These are phyloP conservation scores for Falco cherrug DNA, from an alignment of 2,797 vertebrate genomes.

Conservation along the genomic window DNA sequence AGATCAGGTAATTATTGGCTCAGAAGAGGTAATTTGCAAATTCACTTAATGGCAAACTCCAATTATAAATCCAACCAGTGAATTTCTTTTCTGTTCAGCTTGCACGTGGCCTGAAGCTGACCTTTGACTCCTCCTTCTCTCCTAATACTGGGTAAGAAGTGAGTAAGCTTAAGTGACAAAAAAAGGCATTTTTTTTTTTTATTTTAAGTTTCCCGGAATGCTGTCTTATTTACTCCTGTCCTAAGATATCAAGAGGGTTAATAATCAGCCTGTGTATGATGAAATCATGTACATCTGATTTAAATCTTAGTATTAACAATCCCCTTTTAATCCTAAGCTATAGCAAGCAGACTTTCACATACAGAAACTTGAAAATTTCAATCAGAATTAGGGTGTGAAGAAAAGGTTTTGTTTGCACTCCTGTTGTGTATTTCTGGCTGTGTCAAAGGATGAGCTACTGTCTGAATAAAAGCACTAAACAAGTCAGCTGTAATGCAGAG, in stretches of 20 bases:
- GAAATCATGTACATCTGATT: neutral
- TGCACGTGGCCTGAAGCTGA: slow-evolving; percentile 92
- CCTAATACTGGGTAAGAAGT: slow-evolving; percentile 94
- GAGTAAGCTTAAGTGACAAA: neutral
- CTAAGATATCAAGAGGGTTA: neutral
- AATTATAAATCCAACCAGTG: slow-evolving; percentile 34
- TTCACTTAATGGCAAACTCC: neutral
- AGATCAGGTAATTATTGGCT: slow-evolving; percentile 81
- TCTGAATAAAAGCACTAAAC: neutral
- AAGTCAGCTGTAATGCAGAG: neutral
- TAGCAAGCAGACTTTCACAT: neutral
- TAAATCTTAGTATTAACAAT: neutral
- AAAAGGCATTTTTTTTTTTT: neutral
- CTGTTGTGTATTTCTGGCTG: neutral
- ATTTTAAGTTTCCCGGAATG: neutral
- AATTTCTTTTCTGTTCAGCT: slow-evolving; percentile 80
- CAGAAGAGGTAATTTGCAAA: neutral
- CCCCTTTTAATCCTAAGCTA: neutral
- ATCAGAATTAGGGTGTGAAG: neutral
- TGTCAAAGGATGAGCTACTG: neutral
- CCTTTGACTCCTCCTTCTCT: slow-evolving; percentile 95
- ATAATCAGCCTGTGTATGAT: neutral
- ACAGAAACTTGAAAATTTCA: neutral
- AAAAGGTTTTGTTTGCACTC: neutral
- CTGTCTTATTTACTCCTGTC: neutral